Conservation (phyloP, 2,797 vertebrate species). For the Anguilla anguilla region DNA sequence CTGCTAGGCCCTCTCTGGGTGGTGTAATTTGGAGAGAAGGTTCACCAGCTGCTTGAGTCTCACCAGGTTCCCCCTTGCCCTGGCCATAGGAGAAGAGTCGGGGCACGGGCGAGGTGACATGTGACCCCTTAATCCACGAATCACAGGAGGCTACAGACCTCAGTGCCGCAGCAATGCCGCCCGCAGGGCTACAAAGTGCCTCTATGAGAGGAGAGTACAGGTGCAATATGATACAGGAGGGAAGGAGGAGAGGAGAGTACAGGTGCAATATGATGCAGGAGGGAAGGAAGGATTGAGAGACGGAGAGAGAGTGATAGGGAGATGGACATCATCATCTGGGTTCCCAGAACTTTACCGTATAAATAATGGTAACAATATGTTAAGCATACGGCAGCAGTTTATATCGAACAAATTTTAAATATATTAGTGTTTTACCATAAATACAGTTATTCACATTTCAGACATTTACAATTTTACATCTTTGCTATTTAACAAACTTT, state of each 20-base stretch:
- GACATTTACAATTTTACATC: not conserved
- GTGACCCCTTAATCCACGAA: slow-evolving; percentile 41
- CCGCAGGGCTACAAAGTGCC: slow-evolving; percentile 41
- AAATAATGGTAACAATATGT: too few species aligned
- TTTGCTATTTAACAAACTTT: not conserved
- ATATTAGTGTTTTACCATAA: too few species aligned
- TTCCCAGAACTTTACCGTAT: too few species aligned
- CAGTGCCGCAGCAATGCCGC: slow-evolving; percentile 59
- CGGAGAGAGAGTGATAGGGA: not conserved
- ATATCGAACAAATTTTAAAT: too few species aligned
- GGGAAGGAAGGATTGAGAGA: too few species aligned
- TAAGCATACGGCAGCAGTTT: too few species aligned
- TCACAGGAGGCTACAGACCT: slow-evolving; percentile 42
- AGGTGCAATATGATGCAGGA: too few species aligned
- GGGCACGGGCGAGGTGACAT: slow-evolving; percentile 4
- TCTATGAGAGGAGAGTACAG: not conserved
- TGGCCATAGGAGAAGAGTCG: slow-evolving; percentile 36
- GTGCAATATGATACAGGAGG: too few species aligned
- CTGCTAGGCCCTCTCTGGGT: slow-evolving; percentile 7
- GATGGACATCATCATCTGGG: not conserved
- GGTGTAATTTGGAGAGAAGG: not conserved
- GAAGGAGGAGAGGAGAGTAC: too few species aligned
- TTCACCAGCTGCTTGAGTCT: not conserved
- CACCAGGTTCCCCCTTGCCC: slow-evolving; percentile 22
- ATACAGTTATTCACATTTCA: not conserved